Conservation (phyloP, 2,113 vertebrate genomes). For the Campylomormyrus tamandua region DNA sequence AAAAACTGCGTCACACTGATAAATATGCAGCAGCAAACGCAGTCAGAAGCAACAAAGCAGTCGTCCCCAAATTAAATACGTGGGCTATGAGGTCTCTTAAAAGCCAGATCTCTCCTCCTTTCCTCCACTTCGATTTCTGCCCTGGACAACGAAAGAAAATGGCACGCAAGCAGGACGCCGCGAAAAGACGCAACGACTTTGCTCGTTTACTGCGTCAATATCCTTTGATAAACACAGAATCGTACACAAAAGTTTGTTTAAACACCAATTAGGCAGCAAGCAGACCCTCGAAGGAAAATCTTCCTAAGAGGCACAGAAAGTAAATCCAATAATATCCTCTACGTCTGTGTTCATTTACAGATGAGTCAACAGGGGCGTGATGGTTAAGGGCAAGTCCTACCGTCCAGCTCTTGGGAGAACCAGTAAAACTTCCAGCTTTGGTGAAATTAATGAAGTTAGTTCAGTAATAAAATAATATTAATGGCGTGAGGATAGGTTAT, state of each 20-base stretch:
- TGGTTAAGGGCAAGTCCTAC: not conserved
- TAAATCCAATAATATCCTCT: not conserved
- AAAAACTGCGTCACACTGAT: not conserved
- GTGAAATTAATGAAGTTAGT: not conserved
- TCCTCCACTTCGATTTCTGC: not conserved
- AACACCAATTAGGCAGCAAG: not conserved
- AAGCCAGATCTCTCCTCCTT: not conserved
- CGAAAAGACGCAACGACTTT: not conserved
- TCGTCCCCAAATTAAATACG: not conserved
- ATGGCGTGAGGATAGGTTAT: not conserved
- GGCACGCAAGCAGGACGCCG: not conserved
- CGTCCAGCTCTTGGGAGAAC: not conserved
- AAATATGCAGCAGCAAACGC: not conserved
- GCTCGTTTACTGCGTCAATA: not conserved
- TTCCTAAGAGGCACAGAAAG: not conserved
- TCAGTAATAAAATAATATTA: not conserved
- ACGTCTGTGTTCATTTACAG: not conserved
- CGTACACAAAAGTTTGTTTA: not conserved
- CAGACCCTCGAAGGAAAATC: not conserved
- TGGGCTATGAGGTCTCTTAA: not conserved
- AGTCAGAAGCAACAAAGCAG: not conserved
- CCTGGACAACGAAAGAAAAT: not conserved
- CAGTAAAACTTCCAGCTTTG: not conserved
- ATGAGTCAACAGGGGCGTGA: not conserved
- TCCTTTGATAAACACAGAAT: not conserved